phyloP scores from a whole-genome alignment of 2,113 vertebrate genomes.

The Gymnorhina tibicen region DNA sequence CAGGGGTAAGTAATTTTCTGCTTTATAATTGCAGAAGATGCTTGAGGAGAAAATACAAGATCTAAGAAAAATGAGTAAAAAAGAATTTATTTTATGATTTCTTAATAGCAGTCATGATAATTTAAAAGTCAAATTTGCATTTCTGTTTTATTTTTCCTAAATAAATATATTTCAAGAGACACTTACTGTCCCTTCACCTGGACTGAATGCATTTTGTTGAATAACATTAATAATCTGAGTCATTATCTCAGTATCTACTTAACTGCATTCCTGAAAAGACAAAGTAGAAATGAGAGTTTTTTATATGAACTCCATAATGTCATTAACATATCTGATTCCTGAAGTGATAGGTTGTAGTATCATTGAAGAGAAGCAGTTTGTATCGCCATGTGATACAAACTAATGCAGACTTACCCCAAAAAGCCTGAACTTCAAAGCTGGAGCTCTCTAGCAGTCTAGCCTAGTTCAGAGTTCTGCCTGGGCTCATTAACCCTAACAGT shows the following conservation, averaged over 20 bases:
- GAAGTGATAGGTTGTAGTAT: neutral
- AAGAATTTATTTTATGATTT: neutral
- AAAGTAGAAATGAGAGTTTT: neutral
- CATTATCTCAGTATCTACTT: neutral
- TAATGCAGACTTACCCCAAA: neutral
- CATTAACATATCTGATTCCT: neutral
- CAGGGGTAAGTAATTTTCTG: neutral
- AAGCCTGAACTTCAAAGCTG: neutral
- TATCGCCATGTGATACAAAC: neutral
- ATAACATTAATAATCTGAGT: neutral
- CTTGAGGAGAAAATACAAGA: neutral
- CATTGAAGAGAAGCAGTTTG: neutral
- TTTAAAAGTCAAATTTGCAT: neutral
- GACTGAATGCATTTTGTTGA: neutral
- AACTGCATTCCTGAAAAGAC: neutral
- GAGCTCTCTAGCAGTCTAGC: neutral
- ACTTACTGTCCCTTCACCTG: neutral
- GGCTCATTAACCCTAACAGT: neutral
- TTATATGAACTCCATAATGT: neutral
- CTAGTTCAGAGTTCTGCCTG: neutral
- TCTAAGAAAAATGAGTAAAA: neutral
- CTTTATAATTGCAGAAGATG: neutral
- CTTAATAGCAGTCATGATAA: neutral
- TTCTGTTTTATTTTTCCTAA: neutral
- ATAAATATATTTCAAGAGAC: neutral